Percentiles rank a stretch among this genome's conserved stretches.
Evolutionary conservation across 2,888 invertebrate genomes (phyloP).

Genomic region (Rhingia campestris): DNA sequence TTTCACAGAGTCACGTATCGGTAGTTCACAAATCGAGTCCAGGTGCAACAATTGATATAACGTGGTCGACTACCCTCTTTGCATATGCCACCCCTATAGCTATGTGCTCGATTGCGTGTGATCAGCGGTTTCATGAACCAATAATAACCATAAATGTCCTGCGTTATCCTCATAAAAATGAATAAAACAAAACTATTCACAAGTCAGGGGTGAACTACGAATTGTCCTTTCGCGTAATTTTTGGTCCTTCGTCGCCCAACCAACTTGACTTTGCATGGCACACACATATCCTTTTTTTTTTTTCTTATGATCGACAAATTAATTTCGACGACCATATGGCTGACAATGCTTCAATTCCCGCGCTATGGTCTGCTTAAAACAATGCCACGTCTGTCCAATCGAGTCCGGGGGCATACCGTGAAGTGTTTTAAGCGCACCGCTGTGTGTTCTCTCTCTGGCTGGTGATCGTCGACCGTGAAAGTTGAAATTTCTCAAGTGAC

Average conservation of each 20-base stretch:
- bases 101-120: constrained; percentile 26
- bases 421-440: constrained; percentile 50
- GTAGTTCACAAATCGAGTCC: constrained; percentile 29
- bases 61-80: constrained; percentile 37
- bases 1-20: neutral
- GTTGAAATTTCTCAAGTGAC: constrained; percentile 46
- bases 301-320: constrained; percentile 15
- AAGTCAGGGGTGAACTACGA: constrained; percentile 26
- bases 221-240: constrained; percentile 20
- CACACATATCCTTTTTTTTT: constrained; percentile 33
- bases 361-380: constrained; percentile 71
- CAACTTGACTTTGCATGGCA: constrained; percentile 22
- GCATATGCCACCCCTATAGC: constrained; percentile 66
- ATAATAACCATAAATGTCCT: constrained; percentile 46
- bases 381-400: constrained; percentile 56
- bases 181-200: neutral
- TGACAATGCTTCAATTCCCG: constrained; percentile 59
- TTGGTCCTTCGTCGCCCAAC: constrained; percentile 21
- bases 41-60: constrained; percentile 41
- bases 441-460: constrained; percentile 14
- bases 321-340: constrained; percentile 58
- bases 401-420: constrained; percentile 65
- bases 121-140: constrained; percentile 30
- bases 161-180: constrained; percentile 14
- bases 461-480: constrained; percentile 68